Conservation (phyloP, 2,797 vertebrate genomes). For the Syncerus caffer region DNA sequence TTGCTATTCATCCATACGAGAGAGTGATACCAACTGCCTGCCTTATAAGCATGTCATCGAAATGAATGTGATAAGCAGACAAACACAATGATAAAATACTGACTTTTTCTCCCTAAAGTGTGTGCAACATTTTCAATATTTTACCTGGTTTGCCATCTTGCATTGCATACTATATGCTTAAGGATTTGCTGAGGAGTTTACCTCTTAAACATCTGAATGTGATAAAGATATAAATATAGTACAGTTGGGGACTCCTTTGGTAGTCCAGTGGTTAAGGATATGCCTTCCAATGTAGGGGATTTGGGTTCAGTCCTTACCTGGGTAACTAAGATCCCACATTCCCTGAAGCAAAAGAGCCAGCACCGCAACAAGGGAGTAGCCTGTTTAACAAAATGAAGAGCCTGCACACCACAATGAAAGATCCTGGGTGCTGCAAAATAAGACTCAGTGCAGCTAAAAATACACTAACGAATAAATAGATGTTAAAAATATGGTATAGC, state of each 20-base stretch:
- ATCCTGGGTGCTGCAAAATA: not conserved
- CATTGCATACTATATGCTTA: not conserved
- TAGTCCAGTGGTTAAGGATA: not conserved
- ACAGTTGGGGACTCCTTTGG: not conserved
- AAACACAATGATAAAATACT: not conserved
- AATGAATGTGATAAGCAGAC: not conserved
- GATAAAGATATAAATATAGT: not conserved
- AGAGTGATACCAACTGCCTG: not conserved
- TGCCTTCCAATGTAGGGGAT: not conserved
- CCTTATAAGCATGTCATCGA: not conserved
- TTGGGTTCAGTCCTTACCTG: not conserved
- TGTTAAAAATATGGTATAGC: not conserved
- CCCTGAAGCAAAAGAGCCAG: not conserved
- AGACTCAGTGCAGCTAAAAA: not conserved
- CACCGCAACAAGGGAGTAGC: not conserved
- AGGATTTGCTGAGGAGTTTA: not conserved
- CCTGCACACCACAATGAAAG: not conserved
- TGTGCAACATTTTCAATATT: not conserved
- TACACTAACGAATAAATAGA: not conserved
- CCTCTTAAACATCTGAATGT: not conserved
- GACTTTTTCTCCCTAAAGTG: not conserved
- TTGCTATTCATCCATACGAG: not conserved
- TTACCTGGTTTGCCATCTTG: not conserved
- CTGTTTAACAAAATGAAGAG: not conserved
- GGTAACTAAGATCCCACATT: not conserved